phyloP scores from a whole-genome alignment of 1,140 invertebrate species.

The Euwallacea fornicatus region DNA sequence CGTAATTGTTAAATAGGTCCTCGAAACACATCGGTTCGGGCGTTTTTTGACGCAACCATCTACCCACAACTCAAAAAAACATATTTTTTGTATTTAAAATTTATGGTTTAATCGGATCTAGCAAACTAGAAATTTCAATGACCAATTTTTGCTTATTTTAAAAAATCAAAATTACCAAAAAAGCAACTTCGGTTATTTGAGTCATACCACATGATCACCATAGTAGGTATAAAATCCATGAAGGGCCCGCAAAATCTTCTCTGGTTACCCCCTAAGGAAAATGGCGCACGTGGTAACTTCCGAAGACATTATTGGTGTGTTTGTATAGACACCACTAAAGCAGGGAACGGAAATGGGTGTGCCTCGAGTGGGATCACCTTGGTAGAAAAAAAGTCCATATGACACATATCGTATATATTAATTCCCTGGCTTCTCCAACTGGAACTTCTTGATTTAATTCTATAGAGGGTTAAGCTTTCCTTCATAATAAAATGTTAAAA shows the following conservation, averaged over 20 bases:
- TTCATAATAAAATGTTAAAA: too few relatives aligned
- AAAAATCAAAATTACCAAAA: not conserved
- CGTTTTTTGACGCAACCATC: too few relatives aligned
- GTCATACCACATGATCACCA: not conserved
- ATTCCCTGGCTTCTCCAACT: too few relatives aligned
- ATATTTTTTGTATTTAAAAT: too few relatives aligned
- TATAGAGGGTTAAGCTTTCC: too few relatives aligned
- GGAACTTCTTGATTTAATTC: too few relatives aligned
- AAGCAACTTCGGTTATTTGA: not conserved
- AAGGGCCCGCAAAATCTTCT: constrained; percentile 22
- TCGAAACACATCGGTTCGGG: too few relatives aligned
- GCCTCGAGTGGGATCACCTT: constrained; percentile 34
- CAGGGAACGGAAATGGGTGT: constrained; percentile 37
- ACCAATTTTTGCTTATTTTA: too few relatives aligned
- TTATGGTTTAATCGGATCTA: too few relatives aligned
- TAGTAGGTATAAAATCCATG: constrained; percentile 17
- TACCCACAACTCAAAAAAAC: too few relatives aligned
- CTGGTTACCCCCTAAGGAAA: constrained; percentile 34
- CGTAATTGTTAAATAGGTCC: too few relatives aligned
- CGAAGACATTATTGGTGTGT: constrained; percentile 33
- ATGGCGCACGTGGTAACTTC: constrained; percentile 36
- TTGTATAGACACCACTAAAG: constrained; percentile 32
- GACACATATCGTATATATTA: constrained; percentile 17
- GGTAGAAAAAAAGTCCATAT: constrained; percentile 20
- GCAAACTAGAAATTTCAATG: too few relatives aligned